phyloP scores from a whole-genome alignment of 30 jellyfish, hydroid and myxozoan species.

The Cassiopea xamachana region DNA sequence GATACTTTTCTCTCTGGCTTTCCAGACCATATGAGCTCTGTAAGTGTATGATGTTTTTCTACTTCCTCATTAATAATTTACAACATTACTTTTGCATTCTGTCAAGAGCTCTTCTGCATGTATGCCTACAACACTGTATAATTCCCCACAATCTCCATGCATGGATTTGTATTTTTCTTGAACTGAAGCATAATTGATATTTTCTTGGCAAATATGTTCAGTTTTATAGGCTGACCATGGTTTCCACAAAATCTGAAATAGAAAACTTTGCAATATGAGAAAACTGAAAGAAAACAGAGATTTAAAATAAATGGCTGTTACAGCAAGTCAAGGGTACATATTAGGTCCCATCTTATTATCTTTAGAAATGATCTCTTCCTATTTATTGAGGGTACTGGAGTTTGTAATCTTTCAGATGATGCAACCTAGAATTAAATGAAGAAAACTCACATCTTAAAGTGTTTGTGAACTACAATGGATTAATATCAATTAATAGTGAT shows the following conservation, averaged over 20 bases:
- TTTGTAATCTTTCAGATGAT: background rate
- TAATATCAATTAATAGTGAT: background rate
- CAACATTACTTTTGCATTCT: no score
- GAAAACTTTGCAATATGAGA: no score
- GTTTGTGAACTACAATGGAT: background rate
- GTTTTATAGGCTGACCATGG: background rate
- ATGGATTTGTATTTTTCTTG: background rate
- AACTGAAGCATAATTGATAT: slow-evolving; percentile 3
- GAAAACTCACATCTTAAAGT: background rate
- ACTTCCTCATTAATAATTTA: no score
- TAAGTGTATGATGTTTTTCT: no score
- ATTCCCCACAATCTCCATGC: slow-evolving; percentile 7
- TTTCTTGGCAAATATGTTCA: slow-evolving; percentile 3
- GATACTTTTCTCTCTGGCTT: no score
- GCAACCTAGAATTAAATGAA: background rate
- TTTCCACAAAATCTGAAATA: slow-evolving; percentile 34
- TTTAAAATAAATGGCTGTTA: background rate
- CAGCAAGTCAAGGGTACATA: background rate
- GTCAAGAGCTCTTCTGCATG: background rate
- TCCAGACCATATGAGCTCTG: no score
- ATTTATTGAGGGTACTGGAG: background rate
- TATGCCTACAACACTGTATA: background rate
- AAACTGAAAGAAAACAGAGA: background rate
- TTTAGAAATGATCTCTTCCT: background rate
- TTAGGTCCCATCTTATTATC: background rate